These are phyloP conservation scores for Hoplodrina blanda DNA, from an alignment of 2,888 invertebrate genomes.

Conservation along the genomic window DNA sequence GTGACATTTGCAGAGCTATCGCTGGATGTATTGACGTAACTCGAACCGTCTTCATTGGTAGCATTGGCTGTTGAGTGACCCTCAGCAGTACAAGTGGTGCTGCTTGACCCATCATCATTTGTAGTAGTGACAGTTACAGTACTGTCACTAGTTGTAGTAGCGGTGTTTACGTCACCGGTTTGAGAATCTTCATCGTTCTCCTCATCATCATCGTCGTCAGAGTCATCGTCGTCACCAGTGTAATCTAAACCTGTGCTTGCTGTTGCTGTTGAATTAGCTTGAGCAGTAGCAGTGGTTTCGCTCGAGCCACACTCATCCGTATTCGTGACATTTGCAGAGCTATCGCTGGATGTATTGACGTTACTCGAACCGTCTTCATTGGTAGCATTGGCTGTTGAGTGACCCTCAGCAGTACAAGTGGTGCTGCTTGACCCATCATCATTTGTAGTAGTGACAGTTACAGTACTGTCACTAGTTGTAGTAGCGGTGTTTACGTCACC, in stretches of 20 bases:
- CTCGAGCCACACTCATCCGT: not conserved
- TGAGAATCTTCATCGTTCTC: too few species aligned
- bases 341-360: not conserved
- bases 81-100: too few species aligned
- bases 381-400: not conserved
- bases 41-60: not conserved
- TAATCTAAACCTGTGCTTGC: too few species aligned
- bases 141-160: not conserved
- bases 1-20: not conserved
- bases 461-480: not conserved
- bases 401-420: not conserved
- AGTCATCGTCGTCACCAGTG: too few species aligned
- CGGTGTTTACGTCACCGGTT: too few species aligned
- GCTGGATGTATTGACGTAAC: not conserved
- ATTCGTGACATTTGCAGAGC: not conserved
- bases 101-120: too few species aligned
- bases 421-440: not conserved
- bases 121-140: too few species aligned
- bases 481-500: not conserved
- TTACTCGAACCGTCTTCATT: not conserved
- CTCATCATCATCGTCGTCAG: too few species aligned
- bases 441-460: not conserved
- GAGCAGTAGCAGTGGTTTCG: not conserved
- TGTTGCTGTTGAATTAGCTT: not conserved
- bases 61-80: not conserved